These are phyloP conservation scores for Reticulitermes speratus DNA, from an alignment of 1,140 invertebrate species.

Conservation along the genomic window DNA sequence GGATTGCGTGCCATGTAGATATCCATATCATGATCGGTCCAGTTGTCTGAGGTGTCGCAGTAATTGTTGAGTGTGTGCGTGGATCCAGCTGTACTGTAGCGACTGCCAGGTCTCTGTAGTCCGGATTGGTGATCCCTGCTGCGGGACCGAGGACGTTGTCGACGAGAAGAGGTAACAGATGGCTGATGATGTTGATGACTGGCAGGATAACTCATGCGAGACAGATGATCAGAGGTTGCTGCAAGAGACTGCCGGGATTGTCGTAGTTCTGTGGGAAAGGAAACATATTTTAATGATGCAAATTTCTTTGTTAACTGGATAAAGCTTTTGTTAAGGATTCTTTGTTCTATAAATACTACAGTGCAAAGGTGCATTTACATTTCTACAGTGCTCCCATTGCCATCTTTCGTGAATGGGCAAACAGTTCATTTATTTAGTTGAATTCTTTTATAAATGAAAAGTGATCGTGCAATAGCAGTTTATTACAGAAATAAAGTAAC, in stretches of 20 bases:
- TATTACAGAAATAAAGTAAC: neutral
- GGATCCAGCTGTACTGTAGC: constrained; percentile 68
- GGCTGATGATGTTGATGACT: constrained; percentile 43
- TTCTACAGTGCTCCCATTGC: neutral
- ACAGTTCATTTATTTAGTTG: too few species aligned
- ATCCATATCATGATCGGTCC: constrained; percentile 95
- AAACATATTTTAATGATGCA: constrained; percentile 28
- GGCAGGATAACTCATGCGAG: constrained; percentile 61
- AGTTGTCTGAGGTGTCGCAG: constrained; percentile 85
- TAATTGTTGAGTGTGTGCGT: constrained; percentile 81
- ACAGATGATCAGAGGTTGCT: constrained; percentile 74
- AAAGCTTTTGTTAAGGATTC: neutral
- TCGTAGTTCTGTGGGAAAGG: constrained; percentile 63
- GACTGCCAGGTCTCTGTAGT: constrained; percentile 37
- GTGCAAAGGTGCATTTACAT: neutral
- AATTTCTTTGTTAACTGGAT: neutral
- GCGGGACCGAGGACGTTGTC: constrained; percentile 61
- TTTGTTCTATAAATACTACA: neutral
- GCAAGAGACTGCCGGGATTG: constrained; percentile 80
- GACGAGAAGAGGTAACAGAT: constrained; percentile 60
- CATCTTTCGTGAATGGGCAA: neutral
- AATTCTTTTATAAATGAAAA: neutral
- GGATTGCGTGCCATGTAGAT: constrained; percentile 91
- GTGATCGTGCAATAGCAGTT: neutral
- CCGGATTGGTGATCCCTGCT: constrained; percentile 50